Percentiles rank a stretch among this genome's conserved stretches.
Evolutionary conservation across 2,797 vertebrate genomes (phyloP).

Genomic region (Pangasius macronema): DNA sequence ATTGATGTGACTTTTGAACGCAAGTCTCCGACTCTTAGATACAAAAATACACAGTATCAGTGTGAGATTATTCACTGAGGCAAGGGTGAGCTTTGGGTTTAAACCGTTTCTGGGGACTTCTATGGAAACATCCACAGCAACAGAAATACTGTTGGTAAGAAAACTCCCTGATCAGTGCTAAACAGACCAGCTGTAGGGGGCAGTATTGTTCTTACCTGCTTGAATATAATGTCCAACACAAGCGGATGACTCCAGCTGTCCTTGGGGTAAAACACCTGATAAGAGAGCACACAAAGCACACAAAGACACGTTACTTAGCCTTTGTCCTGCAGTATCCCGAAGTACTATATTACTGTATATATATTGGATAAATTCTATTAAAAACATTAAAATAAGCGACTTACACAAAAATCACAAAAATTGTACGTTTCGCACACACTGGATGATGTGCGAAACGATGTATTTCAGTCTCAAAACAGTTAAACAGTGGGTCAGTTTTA

Average conservation of each 20-base stretch:
- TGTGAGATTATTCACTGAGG: too few species aligned
- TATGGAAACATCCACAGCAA: not conserved
- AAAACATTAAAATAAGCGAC: too few species aligned
- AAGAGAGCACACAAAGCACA: not conserved
- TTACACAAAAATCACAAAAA: too few species aligned
- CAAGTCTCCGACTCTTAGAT: too few species aligned
- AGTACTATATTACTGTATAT: not conserved
- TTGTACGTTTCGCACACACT: too few species aligned
- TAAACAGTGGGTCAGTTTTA: not conserved
- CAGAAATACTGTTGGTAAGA: not conserved
- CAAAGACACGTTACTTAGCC: not conserved
- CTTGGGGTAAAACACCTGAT: conserved; percentile 96
- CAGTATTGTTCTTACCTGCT: conserved; percentile 79
- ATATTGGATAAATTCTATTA: not conserved
- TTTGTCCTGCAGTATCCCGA: not conserved
- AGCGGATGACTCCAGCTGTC: conserved; percentile 88
- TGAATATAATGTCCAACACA: conserved; percentile 92
- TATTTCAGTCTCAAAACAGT: not conserved
- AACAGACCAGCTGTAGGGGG: not conserved
- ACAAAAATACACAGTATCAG: too few species aligned
- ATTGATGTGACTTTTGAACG: not conserved
- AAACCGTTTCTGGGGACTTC: too few species aligned
- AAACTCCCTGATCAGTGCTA: not conserved
- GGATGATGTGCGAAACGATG: not conserved
- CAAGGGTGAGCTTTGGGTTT: too few species aligned